Evolutionary conservation across 2,888 invertebrate genomes (phyloP).

Genomic region (Physocephala rufipes): DNA sequence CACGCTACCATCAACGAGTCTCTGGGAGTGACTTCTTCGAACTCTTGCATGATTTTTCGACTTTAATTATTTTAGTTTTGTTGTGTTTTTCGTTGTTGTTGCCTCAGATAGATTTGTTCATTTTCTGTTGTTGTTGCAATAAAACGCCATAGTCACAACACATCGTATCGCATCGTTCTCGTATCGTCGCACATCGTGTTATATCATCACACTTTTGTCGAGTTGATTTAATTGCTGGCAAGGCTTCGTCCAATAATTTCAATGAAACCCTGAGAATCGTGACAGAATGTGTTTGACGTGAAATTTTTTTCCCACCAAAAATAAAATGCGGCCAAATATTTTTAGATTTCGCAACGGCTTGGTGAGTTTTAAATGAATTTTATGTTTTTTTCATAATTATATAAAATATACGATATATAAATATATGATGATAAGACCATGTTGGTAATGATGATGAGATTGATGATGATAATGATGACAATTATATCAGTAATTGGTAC

Average conservation of each 20-base stretch:
- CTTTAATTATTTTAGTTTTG: slow-evolving; percentile 55
- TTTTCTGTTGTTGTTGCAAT: slow-evolving; percentile 17
- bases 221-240: slow-evolving; percentile 41
- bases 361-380: slow-evolving; percentile 15
- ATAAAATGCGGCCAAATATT: slow-evolving; percentile 24
- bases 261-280: slow-evolving; percentile 24
- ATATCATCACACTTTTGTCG: neutral
- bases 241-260: slow-evolving; percentile 32
- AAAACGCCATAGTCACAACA: neutral
- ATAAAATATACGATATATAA: no score
- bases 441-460: no score
- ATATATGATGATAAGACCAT: no score
- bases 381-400: neutral
- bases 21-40: slow-evolving; percentile 63
- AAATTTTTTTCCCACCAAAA: neutral
- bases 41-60: slow-evolving; percentile 65
- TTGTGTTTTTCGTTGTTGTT: slow-evolving; percentile 15
- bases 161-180: neutral
- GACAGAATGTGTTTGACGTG: slow-evolving; percentile 13
- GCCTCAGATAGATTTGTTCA: neutral
- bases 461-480: neutral
- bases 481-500: neutral
- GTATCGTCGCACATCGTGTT: neutral
- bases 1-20: slow-evolving; percentile 59
- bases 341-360: neutral